Evolutionary conservation across 2,113 vertebrate species (phyloP).

Genomic region (Sminthopsis crassicaudata): DNA sequence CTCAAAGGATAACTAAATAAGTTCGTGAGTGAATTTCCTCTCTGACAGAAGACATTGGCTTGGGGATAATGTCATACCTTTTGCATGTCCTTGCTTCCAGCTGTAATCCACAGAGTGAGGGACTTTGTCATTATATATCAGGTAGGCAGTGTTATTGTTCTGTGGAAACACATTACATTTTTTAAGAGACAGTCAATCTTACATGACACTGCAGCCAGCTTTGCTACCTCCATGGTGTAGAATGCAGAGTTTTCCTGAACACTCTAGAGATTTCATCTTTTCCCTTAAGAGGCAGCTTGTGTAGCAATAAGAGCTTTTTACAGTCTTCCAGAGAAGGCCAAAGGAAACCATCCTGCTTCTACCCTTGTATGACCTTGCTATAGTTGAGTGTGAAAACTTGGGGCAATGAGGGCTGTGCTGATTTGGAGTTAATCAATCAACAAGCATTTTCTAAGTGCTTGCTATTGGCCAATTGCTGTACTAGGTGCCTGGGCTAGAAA

Average conservation of each 20-base stretch:
- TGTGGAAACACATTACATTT: slow-evolving; percentile 76
- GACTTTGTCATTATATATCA: slow-evolving; percentile 92
- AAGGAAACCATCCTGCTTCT: background rate
- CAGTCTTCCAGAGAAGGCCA: background rate
- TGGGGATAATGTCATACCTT: slow-evolving; percentile 86
- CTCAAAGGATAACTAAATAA: background rate
- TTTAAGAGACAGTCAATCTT: slow-evolving; percentile 46
- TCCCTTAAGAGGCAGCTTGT: slow-evolving; percentile 18
- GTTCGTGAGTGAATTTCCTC: background rate
- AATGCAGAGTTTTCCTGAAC: slow-evolving; percentile 42
- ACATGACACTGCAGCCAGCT: background rate
- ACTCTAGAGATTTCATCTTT: slow-evolving; percentile 19
- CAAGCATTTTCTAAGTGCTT: background rate
- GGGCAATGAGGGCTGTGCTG: background rate
- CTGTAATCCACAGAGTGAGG: slow-evolving; percentile 83
- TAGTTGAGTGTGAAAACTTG: background rate
- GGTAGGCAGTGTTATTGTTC: slow-evolving; percentile 86
- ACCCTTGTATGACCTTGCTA: background rate
- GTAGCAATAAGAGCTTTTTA: background rate
- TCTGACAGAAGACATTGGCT: slow-evolving; percentile 31
- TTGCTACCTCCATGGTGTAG: slow-evolving; percentile 26
- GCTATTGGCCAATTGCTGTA: background rate
- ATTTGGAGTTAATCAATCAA: background rate
- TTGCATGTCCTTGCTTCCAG: slow-evolving; percentile 89
- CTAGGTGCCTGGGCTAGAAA: background rate